phyloP scores from a whole-genome alignment of 2,888 invertebrate species.

The Itoplectis maculator region DNA sequence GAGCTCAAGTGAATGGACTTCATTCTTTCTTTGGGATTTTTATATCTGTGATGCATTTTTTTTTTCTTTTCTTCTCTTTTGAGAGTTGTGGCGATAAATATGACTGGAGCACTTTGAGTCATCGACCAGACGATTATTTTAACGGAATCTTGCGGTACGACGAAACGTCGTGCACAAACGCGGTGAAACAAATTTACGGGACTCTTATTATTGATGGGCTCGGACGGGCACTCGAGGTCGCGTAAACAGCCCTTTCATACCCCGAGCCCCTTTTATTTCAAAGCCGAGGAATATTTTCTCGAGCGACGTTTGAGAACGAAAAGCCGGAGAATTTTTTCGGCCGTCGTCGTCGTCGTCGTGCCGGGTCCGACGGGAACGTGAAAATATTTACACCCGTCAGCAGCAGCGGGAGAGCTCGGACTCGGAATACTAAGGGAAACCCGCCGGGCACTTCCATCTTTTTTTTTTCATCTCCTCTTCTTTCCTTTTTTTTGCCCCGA shows the following conservation, averaged over 20 bases:
- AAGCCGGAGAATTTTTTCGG: constrained; percentile 55
- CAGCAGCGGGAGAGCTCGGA: constrained; percentile 43
- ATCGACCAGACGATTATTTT: constrained; percentile 21
- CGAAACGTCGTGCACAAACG: constrained; percentile 11
- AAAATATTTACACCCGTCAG: constrained; percentile 63
- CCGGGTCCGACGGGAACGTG: constrained; percentile 19
- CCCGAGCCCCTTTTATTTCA: constrained; percentile 46
- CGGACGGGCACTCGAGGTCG: constrained; percentile 43
- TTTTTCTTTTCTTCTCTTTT: no score
- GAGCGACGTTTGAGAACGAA: constrained; percentile 30
- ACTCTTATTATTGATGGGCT: constrained; percentile 22
- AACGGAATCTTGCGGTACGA: constrained; percentile 13
- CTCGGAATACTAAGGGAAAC: constrained; percentile 46
- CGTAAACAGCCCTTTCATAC: constrained; percentile 54
- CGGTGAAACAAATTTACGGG: constrained; percentile 47
- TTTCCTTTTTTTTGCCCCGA: constrained; percentile 36
- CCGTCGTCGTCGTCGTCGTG: constrained; percentile 47
- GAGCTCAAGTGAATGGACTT: constrained; percentile 7
- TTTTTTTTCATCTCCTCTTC: no score
- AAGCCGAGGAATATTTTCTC: constrained; percentile 39
- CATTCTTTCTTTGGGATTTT: constrained; percentile 3
- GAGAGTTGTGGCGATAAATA: neutral
- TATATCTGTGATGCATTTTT: constrained; percentile 9
- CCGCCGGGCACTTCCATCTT: constrained; percentile 42
- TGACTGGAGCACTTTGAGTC: neutral